Evolutionary conservation across 2,888 invertebrate genomes (phyloP), one percentile per base, ranked within the genome.

Genomic region (Julus scandinavius): DNA sequence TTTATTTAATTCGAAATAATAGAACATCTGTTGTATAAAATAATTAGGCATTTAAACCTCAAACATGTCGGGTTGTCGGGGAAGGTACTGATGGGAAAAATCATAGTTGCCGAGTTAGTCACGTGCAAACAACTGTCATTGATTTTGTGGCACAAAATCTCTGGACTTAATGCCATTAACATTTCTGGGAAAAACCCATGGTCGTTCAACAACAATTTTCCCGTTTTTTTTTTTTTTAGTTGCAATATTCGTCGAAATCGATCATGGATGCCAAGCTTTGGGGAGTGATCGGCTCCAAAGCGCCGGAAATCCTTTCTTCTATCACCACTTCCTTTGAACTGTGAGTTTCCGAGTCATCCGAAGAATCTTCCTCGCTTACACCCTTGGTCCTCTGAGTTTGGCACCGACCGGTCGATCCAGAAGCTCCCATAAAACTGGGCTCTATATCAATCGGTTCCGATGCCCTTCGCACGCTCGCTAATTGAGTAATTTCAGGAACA

Each of bases 211-310:
- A 63, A 63, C 3, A 63, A 63, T n/a, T 63, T 6, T 7, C 20
- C 72, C 2, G 72, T 0, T 72, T 45, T 20, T 29, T 1, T 20
- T 29, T 1, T 9, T 11, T 13, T 80, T 20, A 80, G 38, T 38
- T 80, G 80, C 38, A 9, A 20, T 20, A 80, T 38, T 87, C 87
- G 2, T 63, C 86, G 9, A 63, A 41, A 45, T 88, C 86, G 11
- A 88, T 83, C 17, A 88, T 63, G n/a, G 88, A 88, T 13, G 88
- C 86, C 17, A 88, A 49, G 45, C 87, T 88, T n/a, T 83, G 87
- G 4, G 88, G 58, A 4, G 88, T 88, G 6, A 88, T 83, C 5
- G 87, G 72, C 50, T 88, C 88, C 20, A 88, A 45, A 7, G 83
- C 88, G 11, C 87, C 86, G 9, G 85, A 50, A 20, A 49, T 40